phyloP scores from a whole-genome alignment of 2,888 invertebrate species.

The Habrosyne pyritoides region DNA sequence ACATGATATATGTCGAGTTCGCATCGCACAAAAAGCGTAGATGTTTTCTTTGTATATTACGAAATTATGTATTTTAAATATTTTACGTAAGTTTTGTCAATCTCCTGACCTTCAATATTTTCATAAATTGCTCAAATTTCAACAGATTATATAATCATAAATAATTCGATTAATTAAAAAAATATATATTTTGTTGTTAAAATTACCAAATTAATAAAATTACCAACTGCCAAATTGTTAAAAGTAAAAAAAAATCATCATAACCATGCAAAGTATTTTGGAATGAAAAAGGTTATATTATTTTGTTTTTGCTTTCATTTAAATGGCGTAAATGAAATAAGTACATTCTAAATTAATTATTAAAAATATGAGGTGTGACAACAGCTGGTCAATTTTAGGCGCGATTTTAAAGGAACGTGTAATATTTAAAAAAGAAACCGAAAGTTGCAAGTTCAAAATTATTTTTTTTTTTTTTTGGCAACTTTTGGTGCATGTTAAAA shows the following conservation, averaged over 20 bases:
- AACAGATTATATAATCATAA: not conserved
- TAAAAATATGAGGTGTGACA: slow-evolving; percentile 31
- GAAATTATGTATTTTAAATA: slow-evolving; percentile 10
- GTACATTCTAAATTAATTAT: slow-evolving; percentile 68
- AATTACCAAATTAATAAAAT: slow-evolving; percentile 32
- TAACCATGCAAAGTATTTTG: slow-evolving; percentile 28
- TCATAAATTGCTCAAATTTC: slow-evolving; percentile 22
- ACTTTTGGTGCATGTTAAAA: not conserved
- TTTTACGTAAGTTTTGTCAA: not conserved
- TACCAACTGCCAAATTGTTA: slow-evolving; percentile 56
- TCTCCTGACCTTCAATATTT: not conserved
- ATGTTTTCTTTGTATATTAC: slow-evolving; percentile 21
- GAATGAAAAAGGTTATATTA: slow-evolving; percentile 39
- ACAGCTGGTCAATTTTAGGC: slow-evolving; percentile 70
- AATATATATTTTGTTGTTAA: slow-evolving; percentile 11
- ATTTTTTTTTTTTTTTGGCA: slow-evolving; percentile 12
- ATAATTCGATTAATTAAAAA: slow-evolving; percentile 2
- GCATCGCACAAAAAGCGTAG: slow-evolving; percentile 78
- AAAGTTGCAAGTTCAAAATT: slow-evolving; percentile 12
- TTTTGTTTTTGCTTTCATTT: slow-evolving; percentile 25
- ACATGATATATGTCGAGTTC: slow-evolving; percentile 67
- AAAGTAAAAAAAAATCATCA: slow-evolving; percentile 23
- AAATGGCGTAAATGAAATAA: slow-evolving; percentile 32
- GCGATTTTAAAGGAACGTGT: slow-evolving; percentile 32
- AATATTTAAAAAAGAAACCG: slow-evolving; percentile 8